Percentiles rank a stretch among this genome's conserved stretches.
phyloP scores from a whole-genome alignment of 2,888 invertebrate species.

The Leptinotarsa peninsularis region DNA sequence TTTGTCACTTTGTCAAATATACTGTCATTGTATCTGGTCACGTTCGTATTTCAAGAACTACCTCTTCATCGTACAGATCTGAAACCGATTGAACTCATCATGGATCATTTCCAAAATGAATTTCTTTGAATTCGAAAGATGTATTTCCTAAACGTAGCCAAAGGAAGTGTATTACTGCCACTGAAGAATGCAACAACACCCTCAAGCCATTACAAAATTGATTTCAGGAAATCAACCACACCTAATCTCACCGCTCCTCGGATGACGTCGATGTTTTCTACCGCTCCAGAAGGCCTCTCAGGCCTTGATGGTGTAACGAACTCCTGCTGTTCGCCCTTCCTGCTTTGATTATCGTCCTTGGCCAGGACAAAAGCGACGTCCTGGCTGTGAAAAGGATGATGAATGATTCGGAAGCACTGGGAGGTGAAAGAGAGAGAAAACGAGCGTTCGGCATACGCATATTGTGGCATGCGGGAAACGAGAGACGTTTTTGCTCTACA shows the following conservation, averaged over 20 bases:
- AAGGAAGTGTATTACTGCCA: too few species aligned
- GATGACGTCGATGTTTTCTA: conserved; percentile 3
- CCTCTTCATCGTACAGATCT: too few species aligned
- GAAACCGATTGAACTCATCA: too few species aligned
- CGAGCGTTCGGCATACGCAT: not conserved
- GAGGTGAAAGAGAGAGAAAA: conserved; percentile 9
- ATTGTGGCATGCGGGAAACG: conserved; percentile 6
- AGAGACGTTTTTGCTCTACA: conserved; percentile 7
- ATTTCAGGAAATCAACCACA: not conserved
- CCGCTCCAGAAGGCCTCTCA: conserved; percentile 2
- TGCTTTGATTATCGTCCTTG: conserved; percentile 54
- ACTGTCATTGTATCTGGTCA: too few species aligned
- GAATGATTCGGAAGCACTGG: conserved; percentile 46
- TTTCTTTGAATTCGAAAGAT: too few species aligned
- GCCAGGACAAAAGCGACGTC: conserved; percentile 51
- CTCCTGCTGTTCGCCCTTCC: conserved; percentile 42
- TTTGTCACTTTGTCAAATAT: too few species aligned
- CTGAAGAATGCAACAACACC: not conserved
- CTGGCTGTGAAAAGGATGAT: conserved; percentile 53
- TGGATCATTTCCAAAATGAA: too few species aligned
- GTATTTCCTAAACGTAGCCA: too few species aligned
- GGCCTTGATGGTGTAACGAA: conserved; percentile 39
- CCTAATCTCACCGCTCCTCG: not conserved
- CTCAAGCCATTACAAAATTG: not conserved
- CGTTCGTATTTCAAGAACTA: too few species aligned